Conservation (phyloP, 2,888 invertebrate species). For the Nephrocerus scutellatus region DNA sequence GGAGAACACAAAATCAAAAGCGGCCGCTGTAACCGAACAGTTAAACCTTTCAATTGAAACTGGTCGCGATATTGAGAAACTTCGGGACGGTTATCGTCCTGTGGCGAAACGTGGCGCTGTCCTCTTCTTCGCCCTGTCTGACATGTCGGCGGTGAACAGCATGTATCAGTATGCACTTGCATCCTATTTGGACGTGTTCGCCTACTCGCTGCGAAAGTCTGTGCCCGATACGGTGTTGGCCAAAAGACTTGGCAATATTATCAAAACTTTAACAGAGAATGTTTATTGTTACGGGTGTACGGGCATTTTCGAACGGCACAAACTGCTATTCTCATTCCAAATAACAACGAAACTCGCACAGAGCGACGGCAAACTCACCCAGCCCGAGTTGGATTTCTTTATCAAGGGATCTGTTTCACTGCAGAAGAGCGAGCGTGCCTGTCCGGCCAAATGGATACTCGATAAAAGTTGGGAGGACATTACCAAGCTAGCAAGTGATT, state of each 20-base stretch:
- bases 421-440: constrained; percentile 60
- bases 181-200: constrained; percentile 79
- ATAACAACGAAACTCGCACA: constrained; percentile 78
- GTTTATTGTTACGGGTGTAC: constrained; percentile 89
- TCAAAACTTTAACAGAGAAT: constrained; percentile 76
- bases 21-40: constrained; percentile 73
- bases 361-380: constrained; percentile 57
- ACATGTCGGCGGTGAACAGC: constrained; percentile 79
- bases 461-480: constrained; percentile 77
- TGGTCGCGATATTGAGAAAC: constrained; percentile 70
- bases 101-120: constrained; percentile 83
- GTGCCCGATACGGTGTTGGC: constrained; percentile 70
- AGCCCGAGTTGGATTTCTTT: constrained; percentile 78
- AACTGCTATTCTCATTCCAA: constrained; percentile 84
- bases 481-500: constrained; percentile 63
- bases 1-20: constrained; percentile 84
- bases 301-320: constrained; percentile 87
- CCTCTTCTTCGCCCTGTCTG: constrained; percentile 81
- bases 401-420: constrained; percentile 77
- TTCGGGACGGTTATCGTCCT: constrained; percentile 78
- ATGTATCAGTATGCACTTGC: constrained; percentile 91
- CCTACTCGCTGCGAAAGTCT: constrained; percentile 71
- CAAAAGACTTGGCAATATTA: constrained; percentile 72
- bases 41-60: constrained; percentile 69
- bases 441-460: constrained; percentile 68